Evolutionary conservation across 1,140 invertebrate genomes (phyloP).

Genomic region (Calephelis nemesis): DNA sequence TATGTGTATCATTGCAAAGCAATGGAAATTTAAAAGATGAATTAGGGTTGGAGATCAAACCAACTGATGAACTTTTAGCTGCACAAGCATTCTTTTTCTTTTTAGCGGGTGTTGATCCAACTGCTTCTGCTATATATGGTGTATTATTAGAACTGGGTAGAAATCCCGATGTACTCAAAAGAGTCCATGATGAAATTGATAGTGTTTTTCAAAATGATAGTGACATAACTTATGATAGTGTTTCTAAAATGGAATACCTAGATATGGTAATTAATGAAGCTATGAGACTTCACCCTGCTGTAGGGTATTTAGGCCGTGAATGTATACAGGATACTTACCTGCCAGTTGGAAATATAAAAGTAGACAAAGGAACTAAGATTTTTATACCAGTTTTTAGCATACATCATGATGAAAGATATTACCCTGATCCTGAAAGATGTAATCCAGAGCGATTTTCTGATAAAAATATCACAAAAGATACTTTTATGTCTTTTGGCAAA

Average conservation of each 20-base stretch:
- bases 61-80: too few relatives aligned
- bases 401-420: slow-evolving; percentile 27
- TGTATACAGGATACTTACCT: slow-evolving; percentile 22
- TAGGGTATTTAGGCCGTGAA: slow-evolving; percentile 22
- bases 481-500: slow-evolving; percentile 29
- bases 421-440: slow-evolving; percentile 29
- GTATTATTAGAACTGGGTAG: too few relatives aligned
- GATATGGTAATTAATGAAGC: slow-evolving; percentile 1
- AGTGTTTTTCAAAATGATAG: slow-evolving; percentile 16
- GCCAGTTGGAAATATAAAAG: slow-evolving; percentile 26
- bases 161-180: slow-evolving; percentile 14
- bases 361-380: background rate
- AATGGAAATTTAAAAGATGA: too few relatives aligned
- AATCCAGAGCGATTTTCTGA: slow-evolving; percentile 31
- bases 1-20: too few relatives aligned
- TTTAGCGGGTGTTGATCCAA: too few relatives aligned
- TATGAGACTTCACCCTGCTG: slow-evolving; percentile 21
- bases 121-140: too few relatives aligned
- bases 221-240: slow-evolving; percentile 5
- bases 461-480: slow-evolving; percentile 11
- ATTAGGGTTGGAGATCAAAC: too few relatives aligned
- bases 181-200: slow-evolving; percentile 24
- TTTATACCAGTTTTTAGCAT: slow-evolving; percentile 24
- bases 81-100: too few relatives aligned
- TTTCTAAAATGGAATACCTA: slow-evolving; percentile 20